These are phyloP conservation scores for Calliopum simillimum DNA, from an alignment of 2,888 invertebrate genomes.

Conservation along the genomic window DNA sequence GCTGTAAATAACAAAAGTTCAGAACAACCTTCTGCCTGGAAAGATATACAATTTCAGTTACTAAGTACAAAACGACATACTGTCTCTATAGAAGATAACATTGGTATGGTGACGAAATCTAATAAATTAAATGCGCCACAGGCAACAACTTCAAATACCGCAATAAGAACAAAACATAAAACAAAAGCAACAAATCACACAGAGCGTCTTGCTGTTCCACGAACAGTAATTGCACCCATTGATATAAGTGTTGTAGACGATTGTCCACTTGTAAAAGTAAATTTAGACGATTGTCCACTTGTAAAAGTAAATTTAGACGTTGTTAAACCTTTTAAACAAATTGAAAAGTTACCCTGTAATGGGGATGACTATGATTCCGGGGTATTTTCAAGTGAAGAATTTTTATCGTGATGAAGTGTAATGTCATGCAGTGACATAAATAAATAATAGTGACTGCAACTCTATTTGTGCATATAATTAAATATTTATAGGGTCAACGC, in stretches of 20 bases:
- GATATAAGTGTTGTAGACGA: neutral
- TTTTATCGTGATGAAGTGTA: constrained; percentile 32
- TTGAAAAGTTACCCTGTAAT: constrained; percentile 44
- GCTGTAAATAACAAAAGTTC: constrained; percentile 44
- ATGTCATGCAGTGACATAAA: neutral
- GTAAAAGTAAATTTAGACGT: constrained; percentile 43
- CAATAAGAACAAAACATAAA: constrained; percentile 24
- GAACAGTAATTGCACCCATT: neutral
- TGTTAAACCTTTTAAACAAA: constrained; percentile 45
- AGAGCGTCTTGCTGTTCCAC: neutral
- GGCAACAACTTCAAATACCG: constrained; percentile 9
- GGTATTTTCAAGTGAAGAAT: constrained; percentile 46
- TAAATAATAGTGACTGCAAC: too few species aligned
- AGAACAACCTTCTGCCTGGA: constrained; percentile 50
- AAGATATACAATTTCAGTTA: constrained; percentile 54
- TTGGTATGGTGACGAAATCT: constrained; percentile 51
- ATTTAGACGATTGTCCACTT: neutral
- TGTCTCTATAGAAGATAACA: constrained; percentile 61
- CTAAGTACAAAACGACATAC: constrained; percentile 53
- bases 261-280: neutral
- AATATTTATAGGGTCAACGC: too few species aligned
- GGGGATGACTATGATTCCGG: constrained; percentile 50
- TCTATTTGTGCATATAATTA: too few species aligned
- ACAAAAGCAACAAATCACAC: neutral
- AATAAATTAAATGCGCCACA: constrained; percentile 15